phyloP scores from a whole-genome alignment of 2,888 invertebrate species.

The Coremacera marginata region DNA sequence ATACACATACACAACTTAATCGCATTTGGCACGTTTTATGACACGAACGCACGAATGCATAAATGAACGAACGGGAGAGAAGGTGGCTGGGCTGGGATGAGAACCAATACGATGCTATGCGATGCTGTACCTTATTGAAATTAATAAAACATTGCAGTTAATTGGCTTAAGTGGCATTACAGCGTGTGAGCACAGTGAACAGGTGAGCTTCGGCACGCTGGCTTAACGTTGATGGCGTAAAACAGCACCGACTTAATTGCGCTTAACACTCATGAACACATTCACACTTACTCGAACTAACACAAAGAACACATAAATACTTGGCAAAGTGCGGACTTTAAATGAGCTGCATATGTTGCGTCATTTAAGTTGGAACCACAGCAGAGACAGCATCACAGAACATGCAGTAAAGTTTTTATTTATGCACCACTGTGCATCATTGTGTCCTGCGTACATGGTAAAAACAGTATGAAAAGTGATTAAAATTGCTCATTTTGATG shows the following conservation, averaged over 20 bases:
- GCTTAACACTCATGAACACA: constrained; percentile 1
- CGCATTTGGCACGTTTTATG: constrained; percentile 24
- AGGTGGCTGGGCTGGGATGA: background rate
- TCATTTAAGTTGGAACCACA: background rate
- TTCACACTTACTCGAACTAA: background rate
- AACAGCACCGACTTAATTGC: constrained; percentile 23
- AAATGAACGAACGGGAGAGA: background rate
- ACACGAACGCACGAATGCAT: constrained; percentile 20
- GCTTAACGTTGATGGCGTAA: background rate
- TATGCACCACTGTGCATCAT: background rate
- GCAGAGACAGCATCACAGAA: background rate
- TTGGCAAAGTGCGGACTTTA: background rate
- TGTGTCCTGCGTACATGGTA: background rate
- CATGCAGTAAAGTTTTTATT: background rate
- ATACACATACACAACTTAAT: constrained; percentile 7
- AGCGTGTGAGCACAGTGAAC: constrained; percentile 14
- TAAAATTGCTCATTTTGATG: constrained; percentile 3
- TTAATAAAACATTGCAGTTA: constrained; percentile 38
- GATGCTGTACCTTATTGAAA: constrained; percentile 21
- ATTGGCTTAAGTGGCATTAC: constrained; percentile 38
- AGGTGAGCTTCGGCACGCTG: background rate
- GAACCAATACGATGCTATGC: background rate
- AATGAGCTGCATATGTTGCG: background rate
- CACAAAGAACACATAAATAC: background rate
- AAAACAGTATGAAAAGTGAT: background rate